Percentiles rank a stretch among this genome's conserved stretches.
Evolutionary conservation across 2,888 invertebrate species (phyloP).

Genomic region (Smittia sp.): DNA sequence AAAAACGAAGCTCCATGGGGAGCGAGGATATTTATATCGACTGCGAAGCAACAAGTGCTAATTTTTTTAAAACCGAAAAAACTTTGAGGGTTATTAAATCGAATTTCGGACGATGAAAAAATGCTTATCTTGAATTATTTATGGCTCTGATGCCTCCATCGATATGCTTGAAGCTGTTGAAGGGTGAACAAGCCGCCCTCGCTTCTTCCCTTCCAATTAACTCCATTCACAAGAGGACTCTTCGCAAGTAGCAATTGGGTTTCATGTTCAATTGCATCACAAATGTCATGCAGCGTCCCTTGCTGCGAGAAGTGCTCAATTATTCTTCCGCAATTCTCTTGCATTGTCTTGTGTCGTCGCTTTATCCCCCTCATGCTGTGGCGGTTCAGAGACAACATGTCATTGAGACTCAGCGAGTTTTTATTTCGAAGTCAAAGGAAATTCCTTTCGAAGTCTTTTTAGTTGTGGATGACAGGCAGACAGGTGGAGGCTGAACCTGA

Average conservation of each 20-base stretch:
- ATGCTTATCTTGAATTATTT: background rate
- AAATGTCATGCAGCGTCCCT: background rate
- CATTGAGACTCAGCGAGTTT: too few relatives aligned
- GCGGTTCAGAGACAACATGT: background rate
- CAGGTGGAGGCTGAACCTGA: too few relatives aligned
- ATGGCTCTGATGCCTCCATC: background rate
- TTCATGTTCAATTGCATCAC: background rate
- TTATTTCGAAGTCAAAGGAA: too few relatives aligned
- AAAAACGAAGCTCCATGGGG: background rate
- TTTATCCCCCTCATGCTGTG: background rate
- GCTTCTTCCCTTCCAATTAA: background rate
- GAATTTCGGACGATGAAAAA: conserved; percentile 8
- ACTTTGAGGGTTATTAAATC: background rate
- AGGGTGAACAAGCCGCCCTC: background rate
- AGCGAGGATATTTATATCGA: background rate
- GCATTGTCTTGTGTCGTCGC: background rate
- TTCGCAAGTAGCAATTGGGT: too few relatives aligned
- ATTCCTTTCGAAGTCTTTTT: too few relatives aligned
- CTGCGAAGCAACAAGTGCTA: conserved; percentile 34
- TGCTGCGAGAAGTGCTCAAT: conserved; percentile 12
- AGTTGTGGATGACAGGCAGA: too few relatives aligned
- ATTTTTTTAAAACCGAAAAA: conserved; percentile 17
- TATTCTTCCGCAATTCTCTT: conserved; percentile 11
- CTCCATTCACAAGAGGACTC: background rate
- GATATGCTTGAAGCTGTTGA: background rate